These are phyloP conservation scores for Trilocha varians DNA, from an alignment of 2,888 invertebrate genomes.

Conservation along the genomic window DNA sequence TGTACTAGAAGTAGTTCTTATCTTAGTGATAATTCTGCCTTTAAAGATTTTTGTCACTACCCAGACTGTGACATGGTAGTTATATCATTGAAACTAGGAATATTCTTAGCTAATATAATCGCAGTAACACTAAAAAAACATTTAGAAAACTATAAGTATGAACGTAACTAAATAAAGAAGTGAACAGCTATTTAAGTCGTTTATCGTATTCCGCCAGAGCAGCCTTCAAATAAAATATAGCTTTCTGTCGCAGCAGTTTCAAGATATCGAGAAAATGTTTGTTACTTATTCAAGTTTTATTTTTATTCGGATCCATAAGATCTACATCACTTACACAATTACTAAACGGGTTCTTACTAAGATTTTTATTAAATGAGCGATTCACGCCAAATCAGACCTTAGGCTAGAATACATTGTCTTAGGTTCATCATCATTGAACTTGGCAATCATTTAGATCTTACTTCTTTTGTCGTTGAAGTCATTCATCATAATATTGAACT, in stretches of 20 bases:
- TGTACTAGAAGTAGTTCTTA: neutral
- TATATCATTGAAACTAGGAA: neutral
- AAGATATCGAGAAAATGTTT: neutral
- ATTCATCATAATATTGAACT: no score
- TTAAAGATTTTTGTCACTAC: neutral
- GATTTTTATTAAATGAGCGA: no score
- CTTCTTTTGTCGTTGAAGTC: no score
- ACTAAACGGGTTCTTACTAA: no score
- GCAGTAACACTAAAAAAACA: neutral
- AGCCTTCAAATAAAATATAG: conserved; percentile 32
- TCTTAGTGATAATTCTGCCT: neutral
- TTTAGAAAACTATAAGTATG: neutral
- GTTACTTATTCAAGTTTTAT: conserved; percentile 12
- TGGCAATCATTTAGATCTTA: no score
- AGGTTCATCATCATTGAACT: no score
- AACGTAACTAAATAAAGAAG: neutral
- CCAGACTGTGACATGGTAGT: neutral
- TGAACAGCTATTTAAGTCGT: conserved; percentile 39
- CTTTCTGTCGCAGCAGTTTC: conserved; percentile 24
- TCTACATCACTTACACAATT: no score
- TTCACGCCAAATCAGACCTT: no score
- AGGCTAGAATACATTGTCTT: no score
- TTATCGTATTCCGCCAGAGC: conserved; percentile 43
- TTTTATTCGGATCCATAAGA: conserved; percentile 11
- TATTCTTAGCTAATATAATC: neutral